phyloP scores from a whole-genome alignment of 35 echinoderm and acorn worm species.

The Chiridota heheva region DNA sequence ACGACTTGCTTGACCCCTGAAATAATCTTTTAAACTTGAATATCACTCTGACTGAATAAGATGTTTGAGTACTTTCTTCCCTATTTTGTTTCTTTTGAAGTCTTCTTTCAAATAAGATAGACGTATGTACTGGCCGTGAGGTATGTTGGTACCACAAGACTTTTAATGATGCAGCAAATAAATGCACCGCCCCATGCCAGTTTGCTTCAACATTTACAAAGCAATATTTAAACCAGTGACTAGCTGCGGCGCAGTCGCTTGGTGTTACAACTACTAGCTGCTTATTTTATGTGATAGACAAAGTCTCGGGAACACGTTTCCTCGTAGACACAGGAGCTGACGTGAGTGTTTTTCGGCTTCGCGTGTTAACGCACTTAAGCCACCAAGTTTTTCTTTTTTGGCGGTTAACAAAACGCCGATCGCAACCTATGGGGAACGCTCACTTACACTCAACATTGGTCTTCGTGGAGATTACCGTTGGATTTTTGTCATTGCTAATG shows the following conservation, averaged over 20 bases:
- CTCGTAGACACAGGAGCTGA: constrained; percentile 13
- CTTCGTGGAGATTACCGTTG: background rate
- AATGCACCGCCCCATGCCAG: background rate
- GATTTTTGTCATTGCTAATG: constrained; percentile 43
- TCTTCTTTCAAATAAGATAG: too few species aligned
- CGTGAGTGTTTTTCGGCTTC: background rate
- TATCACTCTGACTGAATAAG: too few species aligned
- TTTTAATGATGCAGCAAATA: background rate
- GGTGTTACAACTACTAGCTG: background rate
- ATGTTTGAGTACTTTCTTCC: too few species aligned
- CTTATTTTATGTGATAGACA: background rate
- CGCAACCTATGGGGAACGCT: constrained; percentile 16
- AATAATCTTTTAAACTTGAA: too few species aligned
- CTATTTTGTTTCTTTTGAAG: too few species aligned
- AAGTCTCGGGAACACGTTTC: background rate
- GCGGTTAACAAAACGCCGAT: constrained; percentile 42
- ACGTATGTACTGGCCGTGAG: too few species aligned
- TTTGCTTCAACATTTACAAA: background rate
- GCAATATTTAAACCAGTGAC: background rate
- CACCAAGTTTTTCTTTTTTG: background rate
- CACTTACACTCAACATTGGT: background rate
- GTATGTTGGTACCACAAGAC: background rate
- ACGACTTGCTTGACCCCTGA: too few species aligned
- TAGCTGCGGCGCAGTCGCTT: constrained; percentile 11
- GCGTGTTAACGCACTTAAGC: background rate